Base-by-base conservation (phyloP, 2,888 invertebrate species). In the Stomorhina lunata region DNA sequence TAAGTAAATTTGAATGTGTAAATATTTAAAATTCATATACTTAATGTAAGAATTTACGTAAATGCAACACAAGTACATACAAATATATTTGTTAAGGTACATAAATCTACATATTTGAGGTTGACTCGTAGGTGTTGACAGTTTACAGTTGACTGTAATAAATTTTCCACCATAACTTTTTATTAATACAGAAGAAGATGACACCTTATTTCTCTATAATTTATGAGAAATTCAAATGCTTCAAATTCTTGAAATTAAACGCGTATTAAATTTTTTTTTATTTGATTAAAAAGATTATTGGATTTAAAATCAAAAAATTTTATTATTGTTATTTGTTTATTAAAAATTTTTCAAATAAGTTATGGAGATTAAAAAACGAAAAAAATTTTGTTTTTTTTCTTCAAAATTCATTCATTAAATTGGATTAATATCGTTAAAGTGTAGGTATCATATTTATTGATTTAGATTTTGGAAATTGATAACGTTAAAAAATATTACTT, bases 381-480 rank as follows among this genome's bases (percentile, higher is more conserved):
- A 53, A 53, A 68, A 68, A 37, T 53, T n/a, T 50, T 53, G 50
- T 68, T 66, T 66, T 53, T 15, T 55, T 55, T 17, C 2, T 53
- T 27, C 2, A 25, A 12, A 59, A 10, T 32, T 48, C 43, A 65
- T 48, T 2, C 9, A n/a, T 65, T 32, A 65, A 37, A 37, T 66
- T 53, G 5, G 37, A 50, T 68, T 68, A 25, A 25, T 37, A 53
- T 53, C 15, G 2, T 27, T 12, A 50, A 50, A 27, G 50, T 37
- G 66, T 68, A 68, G 66, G 66, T 25, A 37, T 68, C 53, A 10
- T 15, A 68, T 68, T 68, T 68, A 53, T 53, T 37, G 37, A 1
- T 34, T 50, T 53, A 37, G 50, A 40, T 68, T 37, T 37, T 1
- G 37, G 15, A 53, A n/a, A n/a, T n/a, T n/a, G 15, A 37, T 27